Base-by-base conservation (phyloP, 2,888 invertebrate genomes). In the Patella depressa region DNA sequence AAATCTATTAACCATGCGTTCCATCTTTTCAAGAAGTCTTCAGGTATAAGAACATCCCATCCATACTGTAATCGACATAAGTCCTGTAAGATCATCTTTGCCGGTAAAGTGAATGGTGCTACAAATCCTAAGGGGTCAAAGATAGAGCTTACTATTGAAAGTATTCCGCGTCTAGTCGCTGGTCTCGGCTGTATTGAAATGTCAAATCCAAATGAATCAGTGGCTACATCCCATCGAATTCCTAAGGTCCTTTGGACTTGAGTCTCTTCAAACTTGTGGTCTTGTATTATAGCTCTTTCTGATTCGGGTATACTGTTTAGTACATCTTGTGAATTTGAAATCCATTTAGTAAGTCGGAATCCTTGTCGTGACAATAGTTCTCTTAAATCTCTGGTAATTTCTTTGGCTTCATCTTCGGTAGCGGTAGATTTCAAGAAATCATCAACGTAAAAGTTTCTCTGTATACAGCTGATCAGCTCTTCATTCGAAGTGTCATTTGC, bases 41-140 rank as follows among this genome's bases (percentile, higher is more conserved):
- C 24, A 14, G 74, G 74, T n/a, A 78, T n/a, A 15, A 12, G 14
- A 15, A 69, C 75, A 53, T 78, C 78, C 78, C 78, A n/a, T n/a
- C n/a, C n/a, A n/a, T n/a, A n/a, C n/a, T n/a, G n/a, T n/a, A n/a
- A n/a, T n/a, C n/a, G n/a, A 78, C 78, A 78, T n/a, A 69, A 4
- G 7, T 69, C 34, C 24, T 78, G 78, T 53, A 78, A 78, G 7
- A 78, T 29, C 59, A 57, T 77, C 65, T 77, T 77, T 7, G 73
- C 77, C 14, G 17, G 17, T 45, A 75, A 29, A 11, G 76, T 55
- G 34, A 34, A 24, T 15, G 78, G 78, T n/a, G 24, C 17, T 9
- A 71, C 75, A 34, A 78, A 78, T 19, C 78, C 78, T 4, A 76
- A 7, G 14, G 78, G 78, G 53, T 78, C 78, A 57, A 77, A 78